phyloP scores from a whole-genome alignment of 2,113 vertebrate genomes.

The Bujurquina vittata region DNA sequence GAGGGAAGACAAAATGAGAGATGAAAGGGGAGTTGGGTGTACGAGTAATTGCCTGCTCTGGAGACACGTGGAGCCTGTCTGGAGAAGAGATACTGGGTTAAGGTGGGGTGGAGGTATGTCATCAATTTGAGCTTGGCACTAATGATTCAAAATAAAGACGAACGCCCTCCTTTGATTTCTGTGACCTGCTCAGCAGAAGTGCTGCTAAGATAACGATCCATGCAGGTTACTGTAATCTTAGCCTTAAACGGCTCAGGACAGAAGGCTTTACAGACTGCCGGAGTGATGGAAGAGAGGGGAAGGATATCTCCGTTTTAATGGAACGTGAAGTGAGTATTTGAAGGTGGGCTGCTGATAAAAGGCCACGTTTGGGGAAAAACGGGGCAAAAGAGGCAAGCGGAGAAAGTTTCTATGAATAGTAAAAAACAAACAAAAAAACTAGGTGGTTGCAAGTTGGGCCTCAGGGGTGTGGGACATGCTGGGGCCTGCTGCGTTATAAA shows the following conservation, averaged over 20 bases:
- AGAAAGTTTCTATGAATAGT: slow-evolving; percentile 56
- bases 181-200: slow-evolving; percentile 78
- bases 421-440: slow-evolving; percentile 8
- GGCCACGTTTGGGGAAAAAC: slow-evolving; percentile 33
- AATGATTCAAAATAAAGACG: slow-evolving; percentile 79
- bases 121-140: slow-evolving; percentile 77
- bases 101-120: slow-evolving; percentile 60
- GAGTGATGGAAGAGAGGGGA: background rate
- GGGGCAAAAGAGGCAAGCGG: background rate
- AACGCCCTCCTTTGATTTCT: slow-evolving; percentile 80
- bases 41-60: slow-evolving; percentile 45
- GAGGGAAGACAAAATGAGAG: slow-evolving; percentile 24
- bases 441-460: slow-evolving; percentile 48
- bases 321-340: background rate
- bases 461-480: slow-evolving; percentile 61
- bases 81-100: slow-evolving; percentile 42
- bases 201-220: slow-evolving; percentile 82
- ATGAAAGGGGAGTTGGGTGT: slow-evolving; percentile 46
- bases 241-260: slow-evolving; percentile 43
- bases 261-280: background rate
- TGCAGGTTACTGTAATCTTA: slow-evolving; percentile 82
- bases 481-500: slow-evolving; percentile 67
- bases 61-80: slow-evolving; percentile 71
- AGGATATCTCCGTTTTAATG: background rate
- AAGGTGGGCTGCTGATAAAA: slow-evolving; percentile 36